Base-by-base conservation (phyloP, 2,888 invertebrate genomes). In the Molanna angustata region DNA sequence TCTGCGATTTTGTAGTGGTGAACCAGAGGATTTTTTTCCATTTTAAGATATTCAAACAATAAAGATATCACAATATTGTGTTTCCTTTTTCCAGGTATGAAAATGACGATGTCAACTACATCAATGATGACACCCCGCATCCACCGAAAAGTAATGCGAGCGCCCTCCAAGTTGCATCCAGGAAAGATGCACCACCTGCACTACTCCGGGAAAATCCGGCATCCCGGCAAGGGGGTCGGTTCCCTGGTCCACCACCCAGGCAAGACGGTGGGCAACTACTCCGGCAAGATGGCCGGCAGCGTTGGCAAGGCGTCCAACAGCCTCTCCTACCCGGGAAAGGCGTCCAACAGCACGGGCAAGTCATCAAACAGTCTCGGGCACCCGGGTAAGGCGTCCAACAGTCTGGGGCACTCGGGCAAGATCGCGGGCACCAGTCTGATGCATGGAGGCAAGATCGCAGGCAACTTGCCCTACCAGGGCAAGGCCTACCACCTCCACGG, bases 91-190 rank as follows among this genome's bases (percentile, higher is more conserved):
- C 2, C 73, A 83, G 83, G 80, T 70, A 83, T 84, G 83, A 80
- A 82, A 76, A 86, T 86, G 86, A 86, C 86, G 63, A 82, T 85
- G 78, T 83, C 84, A 58, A 83, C 85, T 64, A 72, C 80, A 63
- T 80, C 85, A 52, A 81, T 82, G 60, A 80, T 83, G 78, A 80
- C 80, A 64, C 76, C 84, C 47, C 79, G 85, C 61, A 79, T 84
- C 58, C 84, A 84, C 71, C 76, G 83, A 60, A 82, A 82, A 66
- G 82, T 83, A 61, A 82, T 85, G 70, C 79, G 85, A 54, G 80
- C 83, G 63, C 82, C 84, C 47, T 83, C 84, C 65, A 83, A 85
- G 65, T 68, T 78, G 46, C 72, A 78, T 61, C 70, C 72, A 31
- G 73, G 73, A 49, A 73, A 72, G 62, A 68, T 67, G n/a, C 62